Evolutionary conservation across 2,888 invertebrate genomes (phyloP), one percentile per base, ranked within the genome.

Genomic region (Lottia scabra): DNA sequence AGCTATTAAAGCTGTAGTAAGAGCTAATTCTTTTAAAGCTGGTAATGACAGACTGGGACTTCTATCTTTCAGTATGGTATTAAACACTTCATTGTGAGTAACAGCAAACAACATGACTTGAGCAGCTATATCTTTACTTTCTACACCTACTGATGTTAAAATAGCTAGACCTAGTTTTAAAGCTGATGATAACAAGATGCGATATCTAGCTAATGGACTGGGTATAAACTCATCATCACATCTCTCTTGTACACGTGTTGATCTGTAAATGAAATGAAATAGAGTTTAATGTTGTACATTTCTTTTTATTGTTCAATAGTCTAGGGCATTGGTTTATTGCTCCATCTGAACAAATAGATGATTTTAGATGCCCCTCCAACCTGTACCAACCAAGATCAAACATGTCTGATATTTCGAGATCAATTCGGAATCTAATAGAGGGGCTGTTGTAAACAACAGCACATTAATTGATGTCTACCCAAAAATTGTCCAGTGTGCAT

Each of bases 101-200:
- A 96, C 92, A 63, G 97, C 88, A 82, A 95, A 94, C 81, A 94
- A 93, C 83, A 95, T 92, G 67, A 96, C 89, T 91, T 96, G 96
- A 12, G 93, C 91, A 16, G 94, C 93, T 67, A 95, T 95, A 69
- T 95, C 94, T 89, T 94, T 93, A 91, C 97, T 96, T 82, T 94
- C 93, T 0, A 94, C 92, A 43, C 96, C 96, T 67, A 97, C 91
- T 0, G 96, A 94, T 0, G 95, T 95, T 27, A 97, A 91, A 65
- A 97, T 90, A 15, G 95, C 93, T 86, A 95, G 93, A 87, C 95
- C 96, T 19, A 97, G 91, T 78, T 94, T 92, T 74, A 97, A 90
- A 26, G 95, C 94, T 0, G 97, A 96, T 70, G 95, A 92, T 77
- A 96, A 91, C 67, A 97, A 93, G 87, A 95, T 95, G 64, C 95